phyloP scores from a whole-genome alignment of 2,113 vertebrate genomes.

The Recurvirostra avosetta region DNA sequence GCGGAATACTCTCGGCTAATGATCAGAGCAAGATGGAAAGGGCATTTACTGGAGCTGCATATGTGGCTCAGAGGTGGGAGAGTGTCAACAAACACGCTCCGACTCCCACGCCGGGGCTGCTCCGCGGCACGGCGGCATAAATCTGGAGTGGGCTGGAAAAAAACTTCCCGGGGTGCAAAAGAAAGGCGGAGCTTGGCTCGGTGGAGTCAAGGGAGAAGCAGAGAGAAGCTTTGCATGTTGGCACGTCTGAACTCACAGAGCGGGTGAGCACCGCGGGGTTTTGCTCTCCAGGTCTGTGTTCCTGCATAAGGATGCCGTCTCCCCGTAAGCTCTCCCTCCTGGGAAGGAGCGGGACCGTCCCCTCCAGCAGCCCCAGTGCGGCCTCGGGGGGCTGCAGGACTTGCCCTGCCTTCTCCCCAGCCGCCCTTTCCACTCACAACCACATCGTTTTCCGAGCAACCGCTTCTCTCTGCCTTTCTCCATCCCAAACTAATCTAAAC shows the following conservation, averaged over 20 bases:
- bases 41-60: neutral
- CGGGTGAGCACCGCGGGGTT: fast-evolving
- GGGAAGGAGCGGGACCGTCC: fast-evolving
- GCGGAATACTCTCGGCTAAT: slow-evolving; percentile 7
- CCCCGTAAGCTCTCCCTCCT: neutral
- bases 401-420: neutral
- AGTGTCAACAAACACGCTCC: neutral
- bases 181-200: neutral
- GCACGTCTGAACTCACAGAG: fast-evolving
- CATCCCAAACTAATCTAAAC: neutral
- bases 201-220: neutral
- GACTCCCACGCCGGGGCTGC: neutral
- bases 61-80: neutral
- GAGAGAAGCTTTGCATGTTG: neutral
- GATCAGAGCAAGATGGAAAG: slow-evolving; percentile 45
- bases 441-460: fast-evolving
- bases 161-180: neutral
- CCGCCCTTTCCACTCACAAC: neutral
- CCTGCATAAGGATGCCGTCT: fast-evolving
- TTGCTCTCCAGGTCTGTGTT: fast-evolving
- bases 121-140: fast-evolving
- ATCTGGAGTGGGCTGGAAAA: neutral
- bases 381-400: neutral
- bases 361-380: fast-evolving
- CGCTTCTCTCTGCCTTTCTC: neutral